These are phyloP conservation scores for Odontophorus gujanensis DNA, from an alignment of 2,113 vertebrate species.

Conservation along the genomic window DNA sequence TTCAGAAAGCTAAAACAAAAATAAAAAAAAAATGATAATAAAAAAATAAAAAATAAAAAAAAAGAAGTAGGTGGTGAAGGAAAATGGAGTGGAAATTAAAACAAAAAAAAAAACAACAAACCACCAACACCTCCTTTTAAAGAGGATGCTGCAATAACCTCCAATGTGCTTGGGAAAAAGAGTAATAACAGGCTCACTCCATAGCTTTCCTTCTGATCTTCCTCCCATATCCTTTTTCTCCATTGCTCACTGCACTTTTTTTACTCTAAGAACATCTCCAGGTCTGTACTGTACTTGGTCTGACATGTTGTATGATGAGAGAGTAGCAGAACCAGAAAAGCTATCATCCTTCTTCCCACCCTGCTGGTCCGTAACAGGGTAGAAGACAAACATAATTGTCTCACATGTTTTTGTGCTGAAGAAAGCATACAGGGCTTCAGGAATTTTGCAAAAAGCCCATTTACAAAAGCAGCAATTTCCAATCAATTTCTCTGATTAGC, in stretches of 20 bases:
- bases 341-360: neutral
- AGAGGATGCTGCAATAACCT: neutral
- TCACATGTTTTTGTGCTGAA: neutral
- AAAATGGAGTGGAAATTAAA: neutral
- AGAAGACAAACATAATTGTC: neutral
- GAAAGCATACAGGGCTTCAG: neutral
- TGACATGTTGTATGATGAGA: neutral
- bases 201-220: neutral
- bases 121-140: neutral
- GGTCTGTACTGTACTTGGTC: neutral
- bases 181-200: rapidly evolving
- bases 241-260: neutral
- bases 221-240: neutral
- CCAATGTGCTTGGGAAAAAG: neutral
- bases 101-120: neutral
- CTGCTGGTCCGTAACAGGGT: neutral
- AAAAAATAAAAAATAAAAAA: neutral
- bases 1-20: neutral
- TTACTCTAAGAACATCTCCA: neutral
- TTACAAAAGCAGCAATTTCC: neutral
- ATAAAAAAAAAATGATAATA: neutral
- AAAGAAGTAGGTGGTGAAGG: neutral
- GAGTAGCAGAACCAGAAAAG: neutral
- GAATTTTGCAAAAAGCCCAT: neutral
- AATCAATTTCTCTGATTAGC: neutral